Evolutionary conservation across 2,113 vertebrate genomes (phyloP), one percentile per base, ranked within the genome.

Genomic region (Dinomys branickii): DNA sequence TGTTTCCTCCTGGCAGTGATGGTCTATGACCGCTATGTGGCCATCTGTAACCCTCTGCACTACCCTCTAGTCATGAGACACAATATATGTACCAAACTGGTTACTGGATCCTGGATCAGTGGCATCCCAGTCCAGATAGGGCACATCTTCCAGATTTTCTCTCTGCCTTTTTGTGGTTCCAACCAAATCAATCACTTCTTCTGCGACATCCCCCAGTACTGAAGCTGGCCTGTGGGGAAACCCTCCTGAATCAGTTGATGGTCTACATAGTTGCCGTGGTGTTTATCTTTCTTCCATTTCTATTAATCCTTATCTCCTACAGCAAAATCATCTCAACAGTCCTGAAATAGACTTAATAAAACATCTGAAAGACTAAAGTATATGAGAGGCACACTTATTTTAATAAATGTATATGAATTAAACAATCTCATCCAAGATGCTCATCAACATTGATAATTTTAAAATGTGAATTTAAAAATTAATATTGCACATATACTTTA

Each of bases 251-350:
- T 73, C 59, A 95, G 59, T 33, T 92, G 33, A 26, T 91, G 41
- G 73, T 95, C 85, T 97, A 75, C 9, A 1, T 17, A 28, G 73
- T 14, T 65, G 47, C n/a, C n/a, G n/a, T 22, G 0, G 13, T 96
- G 1, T 86, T 96, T 19, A 35, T 30, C 0, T 24, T 4, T 0
- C 1, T 73, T 59, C 92, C 94, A 0, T 92, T 94, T 54, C 35
- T 96, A 24, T 14, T 90, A 38, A 96, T 96, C 10, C 24, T 96
- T 9, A 9, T 65, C 33, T 98, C 96, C 28, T 98, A 80, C 50
- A 10, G 58, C 58, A 50, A 90, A 90, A 97, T 98, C 67, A 95
- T 87, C 73, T 94, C 75, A 35, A 86, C 80, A 7, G n/a, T 97
- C 7, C 44, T 97, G 1, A 97, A 94, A n/a, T 10, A 3, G 12